Evolutionary conservation across 2,113 vertebrate species (phyloP).

Genomic region (Podarcis muralis): DNA sequence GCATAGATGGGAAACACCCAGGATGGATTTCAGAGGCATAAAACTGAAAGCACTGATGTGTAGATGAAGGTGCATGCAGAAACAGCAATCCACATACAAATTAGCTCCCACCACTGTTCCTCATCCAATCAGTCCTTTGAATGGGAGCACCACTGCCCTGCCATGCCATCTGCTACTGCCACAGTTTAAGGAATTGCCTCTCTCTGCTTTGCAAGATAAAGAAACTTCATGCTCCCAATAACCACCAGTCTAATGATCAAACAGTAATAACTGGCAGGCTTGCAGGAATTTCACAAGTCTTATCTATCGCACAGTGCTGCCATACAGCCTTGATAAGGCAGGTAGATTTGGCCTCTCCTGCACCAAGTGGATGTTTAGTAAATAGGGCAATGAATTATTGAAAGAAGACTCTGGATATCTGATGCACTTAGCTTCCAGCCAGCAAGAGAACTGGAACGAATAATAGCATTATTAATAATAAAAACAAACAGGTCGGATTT

Average conservation of each 20-base stretch:
- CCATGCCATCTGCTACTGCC: no score
- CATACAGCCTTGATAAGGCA: constrained; percentile 16
- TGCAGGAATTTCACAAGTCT: background rate
- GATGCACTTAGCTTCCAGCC: constrained; percentile 11
- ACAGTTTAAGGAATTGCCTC: background rate
- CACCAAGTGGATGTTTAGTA: constrained; percentile 32
- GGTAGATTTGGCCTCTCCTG: constrained; percentile 41
- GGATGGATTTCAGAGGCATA: no score
- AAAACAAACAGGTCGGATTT: constrained; percentile 17
- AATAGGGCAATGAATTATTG: constrained; percentile 49
- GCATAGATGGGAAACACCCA: no score
- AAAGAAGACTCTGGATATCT: constrained; percentile 37
- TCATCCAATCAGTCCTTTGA: no score
- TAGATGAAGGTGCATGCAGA: no score
- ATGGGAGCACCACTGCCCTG: no score
- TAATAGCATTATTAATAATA: constrained; percentile 1
- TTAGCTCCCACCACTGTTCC: no score
- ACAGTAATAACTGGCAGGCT: background rate
- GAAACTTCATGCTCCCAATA: background rate
- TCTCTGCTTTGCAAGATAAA: background rate
- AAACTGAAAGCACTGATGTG: no score
- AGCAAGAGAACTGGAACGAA: constrained; percentile 1
- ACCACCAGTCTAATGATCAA: background rate
- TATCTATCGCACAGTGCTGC: background rate
- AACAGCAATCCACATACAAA: no score